Percentiles rank a stretch among this genome's conserved stretches.
Conservation (phyloP, 1,140 invertebrate genomes). For the Trichonephila clavata region DNA sequence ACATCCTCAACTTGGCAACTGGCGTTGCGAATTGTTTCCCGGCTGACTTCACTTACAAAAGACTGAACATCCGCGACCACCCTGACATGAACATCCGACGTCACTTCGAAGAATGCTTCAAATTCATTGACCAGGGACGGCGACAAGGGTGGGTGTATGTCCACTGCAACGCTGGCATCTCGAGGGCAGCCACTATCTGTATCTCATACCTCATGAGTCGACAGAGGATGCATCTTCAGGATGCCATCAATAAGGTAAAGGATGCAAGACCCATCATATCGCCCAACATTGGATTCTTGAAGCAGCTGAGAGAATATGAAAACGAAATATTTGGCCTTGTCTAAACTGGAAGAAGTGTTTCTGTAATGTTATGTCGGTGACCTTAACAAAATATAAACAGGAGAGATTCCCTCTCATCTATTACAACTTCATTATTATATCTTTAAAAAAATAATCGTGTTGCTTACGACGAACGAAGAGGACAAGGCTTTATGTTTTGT, state of each 20-base stretch:
- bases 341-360: neutral
- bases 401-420: too few relatives aligned
- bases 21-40: slow-evolving; percentile 79
- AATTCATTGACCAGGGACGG: slow-evolving; percentile 79
- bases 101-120: slow-evolving; percentile 79
- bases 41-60: slow-evolving; percentile 80
- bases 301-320: slow-evolving; percentile 83
- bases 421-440: too few relatives aligned
- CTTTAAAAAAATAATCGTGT: too few relatives aligned
- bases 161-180: slow-evolving; percentile 95
- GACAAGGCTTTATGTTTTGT: too few relatives aligned
- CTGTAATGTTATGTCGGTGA: too few relatives aligned
- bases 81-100: slow-evolving; percentile 78
- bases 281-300: slow-evolving; percentile 90
- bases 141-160: slow-evolving; percentile 87
- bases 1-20: slow-evolving; percentile 84
- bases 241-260: slow-evolving; percentile 87
- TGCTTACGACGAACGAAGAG: too few relatives aligned
- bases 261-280: slow-evolving; percentile 85
- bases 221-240: slow-evolving; percentile 84
- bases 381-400: too few relatives aligned
- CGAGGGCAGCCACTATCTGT: slow-evolving; percentile 90
- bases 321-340: slow-evolving; percentile 50
- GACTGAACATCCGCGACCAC: slow-evolving; percentile 80
- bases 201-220: slow-evolving; percentile 91